These are phyloP conservation scores for Calliopsis andreniformis DNA, from an alignment of 1,140 invertebrate species.

Conservation along the genomic window DNA sequence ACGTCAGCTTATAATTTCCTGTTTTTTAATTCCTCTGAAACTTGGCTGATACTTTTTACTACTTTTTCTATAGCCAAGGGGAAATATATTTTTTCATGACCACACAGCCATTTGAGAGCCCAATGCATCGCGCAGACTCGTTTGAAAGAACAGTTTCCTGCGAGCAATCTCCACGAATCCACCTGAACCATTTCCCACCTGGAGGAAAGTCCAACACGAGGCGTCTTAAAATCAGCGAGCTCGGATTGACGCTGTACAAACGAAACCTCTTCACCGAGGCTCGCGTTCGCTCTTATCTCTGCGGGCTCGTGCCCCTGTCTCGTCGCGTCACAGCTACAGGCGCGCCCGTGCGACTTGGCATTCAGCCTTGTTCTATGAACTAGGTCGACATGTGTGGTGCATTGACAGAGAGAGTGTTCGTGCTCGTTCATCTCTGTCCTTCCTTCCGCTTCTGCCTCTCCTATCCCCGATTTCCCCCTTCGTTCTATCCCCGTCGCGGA, in stretches of 20 bases:
- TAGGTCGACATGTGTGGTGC: conserved; percentile 72
- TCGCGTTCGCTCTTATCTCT: conserved; percentile 33
- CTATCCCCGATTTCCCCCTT: conserved; percentile 1
- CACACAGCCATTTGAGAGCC: too few species aligned
- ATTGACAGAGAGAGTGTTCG: conserved; percentile 74
- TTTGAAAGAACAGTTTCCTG: too few species aligned
- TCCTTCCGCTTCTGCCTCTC: conserved; percentile 5
- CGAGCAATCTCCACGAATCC: too few species aligned
- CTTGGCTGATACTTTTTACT: too few species aligned
- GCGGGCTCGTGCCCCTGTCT: background rate
- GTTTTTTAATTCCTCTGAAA: too few species aligned
- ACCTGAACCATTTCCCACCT: too few species aligned
- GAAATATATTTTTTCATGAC: too few species aligned
- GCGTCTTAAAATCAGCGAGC: too few species aligned
- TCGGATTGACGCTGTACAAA: background rate
- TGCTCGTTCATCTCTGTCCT: conserved; percentile 36
- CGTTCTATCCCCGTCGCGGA: background rate
- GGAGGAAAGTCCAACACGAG: too few species aligned
- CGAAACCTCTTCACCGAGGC: background rate
- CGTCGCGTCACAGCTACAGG: conserved; percentile 9
- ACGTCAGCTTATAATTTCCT: too few species aligned
- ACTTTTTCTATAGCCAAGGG: too few species aligned
- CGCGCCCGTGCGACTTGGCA: conserved; percentile 52
- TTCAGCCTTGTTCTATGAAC: conserved; percentile 76
- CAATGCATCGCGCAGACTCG: too few species aligned